Percentiles rank a stretch among this genome's conserved stretches.
Evolutionary conservation across 2,797 vertebrate species (phyloP).

Genomic region (Squalus acanthias): DNA sequence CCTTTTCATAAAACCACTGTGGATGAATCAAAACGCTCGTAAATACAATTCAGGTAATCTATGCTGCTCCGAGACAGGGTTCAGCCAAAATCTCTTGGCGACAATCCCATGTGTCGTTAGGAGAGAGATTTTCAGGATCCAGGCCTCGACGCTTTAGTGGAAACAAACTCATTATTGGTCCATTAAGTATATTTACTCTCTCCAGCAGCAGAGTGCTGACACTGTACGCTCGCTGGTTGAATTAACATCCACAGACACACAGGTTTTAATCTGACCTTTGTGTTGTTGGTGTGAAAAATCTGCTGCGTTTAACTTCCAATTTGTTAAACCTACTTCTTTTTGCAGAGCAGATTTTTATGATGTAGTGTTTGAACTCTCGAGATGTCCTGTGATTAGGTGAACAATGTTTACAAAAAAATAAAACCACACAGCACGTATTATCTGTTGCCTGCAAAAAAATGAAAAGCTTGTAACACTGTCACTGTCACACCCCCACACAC

Average conservation of each 20-base stretch:
- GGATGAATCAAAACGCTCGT: not conserved
- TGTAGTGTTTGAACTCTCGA: not conserved
- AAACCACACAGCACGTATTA: not conserved
- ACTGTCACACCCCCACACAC: not conserved
- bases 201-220: not conserved
- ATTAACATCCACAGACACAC: not conserved
- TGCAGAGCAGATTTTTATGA: not conserved
- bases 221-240: not conserved
- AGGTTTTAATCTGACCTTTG: not conserved
- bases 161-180: conserved; percentile 6
- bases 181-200: not conserved
- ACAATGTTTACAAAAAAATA: not conserved
- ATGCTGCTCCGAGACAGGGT: not conserved
- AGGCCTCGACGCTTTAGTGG: not conserved
- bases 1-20: not conserved
- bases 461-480: too few species aligned
- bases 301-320: not conserved
- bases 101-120: not conserved
- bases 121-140: not conserved
- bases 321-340: not conserved
- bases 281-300: too few species aligned
- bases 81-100: not conserved
- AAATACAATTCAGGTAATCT: not conserved
- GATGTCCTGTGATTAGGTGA: not conserved
- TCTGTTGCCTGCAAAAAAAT: too few species aligned